phyloP scores from a whole-genome alignment of 2,888 invertebrate species.

The Mythimna ferrago region DNA sequence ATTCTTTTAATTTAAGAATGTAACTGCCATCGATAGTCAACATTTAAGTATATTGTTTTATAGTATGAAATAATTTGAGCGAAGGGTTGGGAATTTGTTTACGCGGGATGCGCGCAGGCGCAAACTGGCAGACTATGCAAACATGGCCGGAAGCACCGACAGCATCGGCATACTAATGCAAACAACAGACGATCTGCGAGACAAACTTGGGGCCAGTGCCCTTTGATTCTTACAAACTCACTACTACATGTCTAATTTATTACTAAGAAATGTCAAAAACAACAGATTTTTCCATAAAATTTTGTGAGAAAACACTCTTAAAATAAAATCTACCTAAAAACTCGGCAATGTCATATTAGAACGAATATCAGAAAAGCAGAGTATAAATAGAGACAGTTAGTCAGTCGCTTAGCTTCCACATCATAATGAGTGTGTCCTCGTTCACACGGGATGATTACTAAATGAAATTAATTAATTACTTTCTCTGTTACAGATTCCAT shows the following conservation, averaged over 20 bases:
- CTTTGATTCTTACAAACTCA: background rate
- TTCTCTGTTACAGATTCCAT: conserved; percentile 43
- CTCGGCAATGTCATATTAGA: background rate
- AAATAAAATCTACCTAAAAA: background rate
- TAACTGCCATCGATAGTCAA: background rate
- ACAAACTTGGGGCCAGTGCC: conserved; percentile 29
- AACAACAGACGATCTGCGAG: conserved; percentile 40
- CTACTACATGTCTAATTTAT: background rate
- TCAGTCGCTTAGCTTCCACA: conserved; percentile 8
- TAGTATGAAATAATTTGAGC: background rate
- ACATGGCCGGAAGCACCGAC: conserved; percentile 61
- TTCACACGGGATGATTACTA: conserved; percentile 42
- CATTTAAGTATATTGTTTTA: background rate
- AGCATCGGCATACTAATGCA: conserved; percentile 62
- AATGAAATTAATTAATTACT: conserved; percentile 50
- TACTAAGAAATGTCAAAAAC: conserved; percentile 5
- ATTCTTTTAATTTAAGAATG: conserved; percentile 5
- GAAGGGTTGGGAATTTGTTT: conserved; percentile 67
- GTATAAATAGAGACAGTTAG: conserved; percentile 25
- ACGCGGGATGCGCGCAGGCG: conserved; percentile 66
- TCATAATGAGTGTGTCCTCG: conserved; percentile 34
- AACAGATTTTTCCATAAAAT: background rate
- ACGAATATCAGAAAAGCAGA: background rate
- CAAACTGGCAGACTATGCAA: conserved; percentile 55
- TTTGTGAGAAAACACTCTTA: background rate